Evolutionary conservation across 2,797 vertebrate species (phyloP).

Genomic region (Cossypha niveicapilla): DNA sequence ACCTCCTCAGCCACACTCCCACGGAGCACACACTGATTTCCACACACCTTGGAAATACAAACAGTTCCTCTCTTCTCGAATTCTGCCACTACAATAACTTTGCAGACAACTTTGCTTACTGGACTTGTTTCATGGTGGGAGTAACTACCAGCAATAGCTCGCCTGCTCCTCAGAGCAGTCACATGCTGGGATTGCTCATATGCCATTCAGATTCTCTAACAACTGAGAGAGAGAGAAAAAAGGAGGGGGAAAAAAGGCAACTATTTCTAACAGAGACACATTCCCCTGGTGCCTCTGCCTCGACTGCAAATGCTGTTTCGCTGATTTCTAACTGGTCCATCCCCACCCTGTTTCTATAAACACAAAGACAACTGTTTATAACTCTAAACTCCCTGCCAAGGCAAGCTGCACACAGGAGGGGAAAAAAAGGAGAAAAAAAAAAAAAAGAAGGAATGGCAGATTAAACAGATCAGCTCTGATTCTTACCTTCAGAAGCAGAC

Average conservation of each 20-base stretch:
- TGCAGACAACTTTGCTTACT: neutral
- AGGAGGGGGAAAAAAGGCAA: neutral
- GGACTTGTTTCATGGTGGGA: neutral
- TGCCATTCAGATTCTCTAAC: neutral
- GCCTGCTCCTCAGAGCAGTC: neutral
- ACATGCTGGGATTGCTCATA: slow-evolving; percentile 47
- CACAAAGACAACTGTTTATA: neutral
- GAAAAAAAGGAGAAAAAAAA: fast-evolving
- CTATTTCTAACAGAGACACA: neutral
- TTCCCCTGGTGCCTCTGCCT: neutral
- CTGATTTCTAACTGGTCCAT: slow-evolving; percentile 10
- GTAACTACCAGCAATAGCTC: slow-evolving; percentile 15
- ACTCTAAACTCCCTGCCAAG: neutral
- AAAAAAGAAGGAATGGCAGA: neutral
- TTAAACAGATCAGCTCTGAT: slow-evolving; percentile 44
- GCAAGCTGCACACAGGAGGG: neutral
- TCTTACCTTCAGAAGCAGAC: slow-evolving; percentile 57
- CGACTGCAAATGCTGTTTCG: neutral
- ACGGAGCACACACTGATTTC: neutral
- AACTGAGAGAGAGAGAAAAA: neutral
- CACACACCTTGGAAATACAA: neutral
- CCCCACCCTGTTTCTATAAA: neutral
- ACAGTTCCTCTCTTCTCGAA: neutral
- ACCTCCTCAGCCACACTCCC: neutral
- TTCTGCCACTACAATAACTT: neutral